Evolutionary conservation across 2,888 invertebrate species (phyloP).

Genomic region (Belgica antarctica): DNA sequence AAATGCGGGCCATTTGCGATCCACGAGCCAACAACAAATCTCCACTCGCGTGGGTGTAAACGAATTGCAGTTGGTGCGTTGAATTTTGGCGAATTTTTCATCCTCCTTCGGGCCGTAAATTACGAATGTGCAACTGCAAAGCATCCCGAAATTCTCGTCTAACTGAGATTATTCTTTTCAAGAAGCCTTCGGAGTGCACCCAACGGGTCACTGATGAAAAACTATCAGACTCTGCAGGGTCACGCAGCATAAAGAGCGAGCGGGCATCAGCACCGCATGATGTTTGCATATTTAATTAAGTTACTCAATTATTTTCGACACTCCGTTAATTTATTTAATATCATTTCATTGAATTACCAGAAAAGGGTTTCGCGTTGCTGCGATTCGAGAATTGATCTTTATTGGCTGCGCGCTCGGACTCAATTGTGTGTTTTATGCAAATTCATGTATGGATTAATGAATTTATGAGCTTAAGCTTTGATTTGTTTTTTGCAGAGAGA

Average conservation of each 20-base stretch:
- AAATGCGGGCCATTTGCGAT: background rate
- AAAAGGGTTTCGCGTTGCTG: background rate
- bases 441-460: constrained; percentile 31
- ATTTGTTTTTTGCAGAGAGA: constrained; percentile 20
- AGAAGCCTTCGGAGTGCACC: background rate
- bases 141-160: background rate
- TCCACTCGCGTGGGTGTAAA: too few relatives aligned
- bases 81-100: background rate
- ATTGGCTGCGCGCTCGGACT: background rate
- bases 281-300: constrained; percentile 50
- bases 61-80: background rate
- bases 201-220: constrained; percentile 4
- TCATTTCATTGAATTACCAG: constrained; percentile 11
- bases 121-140: background rate
- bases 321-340: constrained; percentile 11
- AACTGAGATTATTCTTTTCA: background rate
- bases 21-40: constrained; percentile 16
- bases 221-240: background rate
- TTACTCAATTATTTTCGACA: constrained; percentile 47
- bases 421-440: constrained; percentile 14
- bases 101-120: background rate
- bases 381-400: constrained; percentile 9
- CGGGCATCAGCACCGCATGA: constrained; percentile 48
- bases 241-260: background rate
- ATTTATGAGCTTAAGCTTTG: constrained; percentile 17